A percentile compares a stretch with the other conserved stretches of the same genome.
These are phyloP conservation scores for Scolopax bukidnonensis DNA, from an alignment of 2,797 vertebrate genomes.

Conservation along the genomic window DNA sequence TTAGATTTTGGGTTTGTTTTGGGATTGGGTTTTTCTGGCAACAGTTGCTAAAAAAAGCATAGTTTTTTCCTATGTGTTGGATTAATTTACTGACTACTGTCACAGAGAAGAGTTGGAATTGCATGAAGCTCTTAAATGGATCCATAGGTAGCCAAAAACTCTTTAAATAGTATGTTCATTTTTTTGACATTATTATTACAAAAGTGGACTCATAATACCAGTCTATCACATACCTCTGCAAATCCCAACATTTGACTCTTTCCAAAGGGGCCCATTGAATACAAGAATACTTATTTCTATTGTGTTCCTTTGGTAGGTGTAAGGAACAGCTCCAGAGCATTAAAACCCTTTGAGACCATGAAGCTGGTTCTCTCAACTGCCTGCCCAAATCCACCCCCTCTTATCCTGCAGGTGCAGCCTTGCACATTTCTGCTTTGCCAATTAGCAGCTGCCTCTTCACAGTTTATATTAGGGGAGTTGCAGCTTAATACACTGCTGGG, in stretches of 20 bases:
- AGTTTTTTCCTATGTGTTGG: neutral
- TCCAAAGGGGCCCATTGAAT: neutral
- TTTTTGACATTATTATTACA: neutral
- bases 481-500: neutral
- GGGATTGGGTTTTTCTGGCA: neutral
- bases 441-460: neutral
- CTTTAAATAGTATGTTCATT: neutral
- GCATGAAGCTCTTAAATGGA: neutral
- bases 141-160: neutral
- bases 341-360: neutral
- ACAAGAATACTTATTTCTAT: neutral
- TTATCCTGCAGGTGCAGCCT: neutral
- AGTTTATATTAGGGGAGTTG: neutral
- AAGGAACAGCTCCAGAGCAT: neutral
- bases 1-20: neutral
- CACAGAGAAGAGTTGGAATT: neutral
- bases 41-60: rapidly evolving
- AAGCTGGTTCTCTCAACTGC: neutral
- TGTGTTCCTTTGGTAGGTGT: neutral
- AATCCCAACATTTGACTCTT: neutral
- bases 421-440: neutral
- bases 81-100: neutral
- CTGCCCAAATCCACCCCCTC: neutral
- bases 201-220: neutral
- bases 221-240: neutral